Conservation (phyloP, 2,797 vertebrate genomes). For the Sebastes elongatus region DNA sequence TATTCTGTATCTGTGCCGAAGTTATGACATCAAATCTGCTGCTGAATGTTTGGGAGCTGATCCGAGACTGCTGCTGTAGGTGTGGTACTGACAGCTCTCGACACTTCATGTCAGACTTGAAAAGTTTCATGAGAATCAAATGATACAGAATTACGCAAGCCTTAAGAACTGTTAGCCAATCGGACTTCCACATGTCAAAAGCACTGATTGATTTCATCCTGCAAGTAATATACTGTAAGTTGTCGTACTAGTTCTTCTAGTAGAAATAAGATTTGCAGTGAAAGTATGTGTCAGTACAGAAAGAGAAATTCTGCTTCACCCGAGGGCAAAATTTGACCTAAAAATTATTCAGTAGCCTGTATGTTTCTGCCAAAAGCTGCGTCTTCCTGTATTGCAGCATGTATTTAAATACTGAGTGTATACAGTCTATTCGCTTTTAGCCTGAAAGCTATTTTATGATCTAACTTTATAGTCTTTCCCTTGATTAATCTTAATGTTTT, state of each 20-base stretch:
- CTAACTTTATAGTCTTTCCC: neutral
- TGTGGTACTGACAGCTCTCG: neutral
- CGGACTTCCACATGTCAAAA: neutral
- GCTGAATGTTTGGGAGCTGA: neutral
- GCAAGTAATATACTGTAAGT: neutral
- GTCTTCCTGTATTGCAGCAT: neutral
- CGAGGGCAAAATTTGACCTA: slow-evolving; percentile 36
- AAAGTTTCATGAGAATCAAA: slow-evolving; percentile 7
- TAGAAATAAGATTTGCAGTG: neutral
- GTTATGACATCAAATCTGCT: neutral
- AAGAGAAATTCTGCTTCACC: slow-evolving; percentile 3
- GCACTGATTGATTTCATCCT: neutral
- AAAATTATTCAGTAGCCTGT: slow-evolving; percentile 30
- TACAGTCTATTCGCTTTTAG: neutral
- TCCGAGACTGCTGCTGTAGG: neutral
- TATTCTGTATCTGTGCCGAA: neutral
- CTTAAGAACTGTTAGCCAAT: neutral
- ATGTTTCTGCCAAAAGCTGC: slow-evolving; percentile 1
- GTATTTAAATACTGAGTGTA: neutral
- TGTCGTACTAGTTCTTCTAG: neutral
- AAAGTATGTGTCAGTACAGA: slow-evolving; percentile 3
- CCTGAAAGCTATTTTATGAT: neutral
- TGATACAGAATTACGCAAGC: neutral
- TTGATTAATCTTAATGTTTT: neutral
- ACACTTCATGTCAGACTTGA: neutral